Base-by-base conservation (phyloP, 2,113 vertebrate species). In the Bambusicola thoracicus region DNA sequence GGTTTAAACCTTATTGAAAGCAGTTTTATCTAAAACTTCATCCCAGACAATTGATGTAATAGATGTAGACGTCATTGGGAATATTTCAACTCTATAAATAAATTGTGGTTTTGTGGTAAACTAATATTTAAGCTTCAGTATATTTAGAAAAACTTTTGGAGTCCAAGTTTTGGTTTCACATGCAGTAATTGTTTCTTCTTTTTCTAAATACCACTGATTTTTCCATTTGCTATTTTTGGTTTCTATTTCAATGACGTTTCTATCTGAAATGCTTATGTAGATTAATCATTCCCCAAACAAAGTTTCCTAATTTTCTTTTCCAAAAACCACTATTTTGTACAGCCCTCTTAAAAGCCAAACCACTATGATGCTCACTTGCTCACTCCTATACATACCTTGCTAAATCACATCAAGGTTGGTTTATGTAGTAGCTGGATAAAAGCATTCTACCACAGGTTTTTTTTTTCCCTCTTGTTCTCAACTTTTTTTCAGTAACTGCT, bases 221-320 rank as follows among this genome's bases (percentile, higher is more conserved):
- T 88, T 11, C 10, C 43, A 0, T 66, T 78, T 6, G 4, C 11
- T 41, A 11, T 67, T 36, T 8, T 30, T 72, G 0, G 12, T 79
- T 72, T 34, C 66, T 30, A n/a, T 61, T 70, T 34, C 11, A 32
- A 29, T 32, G 13, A 14, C 16, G 4, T 11, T 81, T 6, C 36
- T 67, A 6, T 43, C 29, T 43, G 40, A 49, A 77, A 51, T 17
- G 22, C 16, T 69, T 34, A 0, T 4, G 8, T 24, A 56, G 20
- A 38, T n/a, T 2, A 72, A 27, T 12, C 22, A 2, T 27, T 21
- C 7, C 38, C 20, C 32, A 62, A n/a, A 40, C 14, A 44, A 12
- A 21, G 1, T 3, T 49, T 69, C 51, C 18, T 51, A 41, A 41
- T 24, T 61, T 12, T 73, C 8, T 15, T 83, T 65, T 74, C 87